Evolutionary conservation across 92 coral and sea anemone species (phyloP), one percentile per base, ranked within the genome.

Genomic region (Epizoanthus stellaris): DNA sequence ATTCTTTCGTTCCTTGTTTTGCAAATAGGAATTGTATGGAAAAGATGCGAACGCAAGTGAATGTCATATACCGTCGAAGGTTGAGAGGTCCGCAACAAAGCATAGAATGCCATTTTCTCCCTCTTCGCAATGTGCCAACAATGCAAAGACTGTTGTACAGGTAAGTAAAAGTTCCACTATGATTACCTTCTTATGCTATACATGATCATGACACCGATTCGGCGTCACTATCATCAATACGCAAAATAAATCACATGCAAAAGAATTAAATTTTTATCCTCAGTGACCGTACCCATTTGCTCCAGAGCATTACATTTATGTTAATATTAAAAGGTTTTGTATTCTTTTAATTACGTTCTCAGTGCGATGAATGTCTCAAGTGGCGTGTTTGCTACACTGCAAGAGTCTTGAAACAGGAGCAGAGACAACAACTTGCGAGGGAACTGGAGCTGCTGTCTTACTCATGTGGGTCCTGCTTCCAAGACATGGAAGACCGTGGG

Each of bases 401-500:
- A 34, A 68, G 42, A 15, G 82, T 64, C 20, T 70, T 74, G 5
- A 75, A 75, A 49, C 43, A 12, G 47, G 45, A 23, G 20, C n/a
- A 85, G 40, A 75, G 19, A 74, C 76, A 40, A 14, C 14, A 73
- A 60, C 75, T 59, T 9, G 82, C 49, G 49, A 21, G 82, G 23
- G 75, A 75, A 47, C 49, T 85, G 43, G 87, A 73, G 16, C 67
- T 40, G 34, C 52, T 84, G 58, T 70, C 87, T 60, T 85, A 62
- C 76, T 85, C 89, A 63, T 85, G 84, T 42, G 85, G 89, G 20
- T 66, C 89, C 60, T 85, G 81, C 65, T 84, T 84, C 60, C 82
- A 65, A 75, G 88, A 74, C 62, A 75, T 85, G 66, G 82, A 85
- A 74, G 88, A 85, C 72, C 67, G 34, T 56, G 77, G 77, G 20